phyloP scores from a whole-genome alignment of 1,140 invertebrate species.

The Tribolium madens region DNA sequence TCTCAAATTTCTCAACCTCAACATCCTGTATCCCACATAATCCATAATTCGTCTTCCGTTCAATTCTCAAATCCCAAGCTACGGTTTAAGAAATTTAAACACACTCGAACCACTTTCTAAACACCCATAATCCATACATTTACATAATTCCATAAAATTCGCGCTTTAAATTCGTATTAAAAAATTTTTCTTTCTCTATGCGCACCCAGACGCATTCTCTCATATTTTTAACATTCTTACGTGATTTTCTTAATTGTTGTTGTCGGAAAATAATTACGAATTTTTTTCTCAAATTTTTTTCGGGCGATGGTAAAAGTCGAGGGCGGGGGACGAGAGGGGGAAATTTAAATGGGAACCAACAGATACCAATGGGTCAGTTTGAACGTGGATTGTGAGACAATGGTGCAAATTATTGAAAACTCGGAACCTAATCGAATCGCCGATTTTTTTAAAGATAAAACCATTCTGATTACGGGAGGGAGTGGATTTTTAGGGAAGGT shows the following conservation, averaged over 20 bases:
- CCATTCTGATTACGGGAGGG: slow-evolving; percentile 70
- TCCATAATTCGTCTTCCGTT: not conserved
- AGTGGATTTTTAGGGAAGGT: slow-evolving; percentile 81
- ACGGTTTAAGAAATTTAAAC: not conserved
- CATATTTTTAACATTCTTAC: no score
- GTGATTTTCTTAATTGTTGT: not conserved
- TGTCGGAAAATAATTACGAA: not conserved
- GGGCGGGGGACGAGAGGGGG: not conserved
- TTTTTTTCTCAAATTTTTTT: not conserved
- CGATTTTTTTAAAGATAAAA: slow-evolving; percentile 65
- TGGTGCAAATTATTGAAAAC: slow-evolving; percentile 1
- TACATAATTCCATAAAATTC: not conserved
- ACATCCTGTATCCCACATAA: not conserved
- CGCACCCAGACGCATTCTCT: no score
- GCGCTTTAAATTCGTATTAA: no score
- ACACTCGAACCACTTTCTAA: not conserved
- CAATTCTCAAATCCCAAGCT: not conserved
- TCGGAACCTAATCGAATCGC: slow-evolving; percentile 47
- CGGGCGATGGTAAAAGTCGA: not conserved
- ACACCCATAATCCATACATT: not conserved
- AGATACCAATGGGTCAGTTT: not conserved
- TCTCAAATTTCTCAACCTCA: not conserved
- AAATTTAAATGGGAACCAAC: not conserved
- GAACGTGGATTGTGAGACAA: not conserved
- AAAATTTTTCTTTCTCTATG: no score